These are phyloP conservation scores for Fringilla coelebs DNA, from an alignment of 2,797 vertebrate species.

Conservation along the genomic window DNA sequence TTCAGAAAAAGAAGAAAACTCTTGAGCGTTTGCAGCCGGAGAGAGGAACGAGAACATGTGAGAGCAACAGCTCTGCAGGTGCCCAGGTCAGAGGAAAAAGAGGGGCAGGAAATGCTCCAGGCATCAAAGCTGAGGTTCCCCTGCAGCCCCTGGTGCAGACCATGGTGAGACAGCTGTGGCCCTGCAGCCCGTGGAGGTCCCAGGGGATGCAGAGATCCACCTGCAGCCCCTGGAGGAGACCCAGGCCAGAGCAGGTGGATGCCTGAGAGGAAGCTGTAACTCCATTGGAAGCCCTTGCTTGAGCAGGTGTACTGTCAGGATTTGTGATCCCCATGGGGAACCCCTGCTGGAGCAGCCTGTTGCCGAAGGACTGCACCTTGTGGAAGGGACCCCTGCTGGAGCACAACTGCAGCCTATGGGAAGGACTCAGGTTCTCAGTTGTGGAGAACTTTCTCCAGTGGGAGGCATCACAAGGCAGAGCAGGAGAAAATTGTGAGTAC, in stretches of 20 bases:
- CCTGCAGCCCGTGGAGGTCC: background rate
- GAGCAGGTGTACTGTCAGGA: background rate
- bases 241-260: accelerated
- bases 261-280: background rate
- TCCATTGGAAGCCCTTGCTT: background rate
- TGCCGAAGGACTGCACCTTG: background rate
- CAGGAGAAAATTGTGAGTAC: background rate
- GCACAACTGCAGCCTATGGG: too few relatives aligned
- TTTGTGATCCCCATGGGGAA: accelerated
- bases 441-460: background rate
- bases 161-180: background rate
- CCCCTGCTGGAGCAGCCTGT: background rate
- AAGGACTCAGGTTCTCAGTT: background rate
- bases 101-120: accelerated
- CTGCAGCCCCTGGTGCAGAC: accelerated
- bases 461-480: background rate
- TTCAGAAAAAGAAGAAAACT: background rate
- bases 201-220: background rate
- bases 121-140: accelerated
- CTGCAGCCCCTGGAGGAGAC: background rate
- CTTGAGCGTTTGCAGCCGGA: background rate
- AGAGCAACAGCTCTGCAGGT: background rate
- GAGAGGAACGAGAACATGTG: background rate
- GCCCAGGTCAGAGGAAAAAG: accelerated
- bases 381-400: background rate